Conservation (phyloP, 2,113 vertebrate genomes). For the Verasper variegatus region DNA sequence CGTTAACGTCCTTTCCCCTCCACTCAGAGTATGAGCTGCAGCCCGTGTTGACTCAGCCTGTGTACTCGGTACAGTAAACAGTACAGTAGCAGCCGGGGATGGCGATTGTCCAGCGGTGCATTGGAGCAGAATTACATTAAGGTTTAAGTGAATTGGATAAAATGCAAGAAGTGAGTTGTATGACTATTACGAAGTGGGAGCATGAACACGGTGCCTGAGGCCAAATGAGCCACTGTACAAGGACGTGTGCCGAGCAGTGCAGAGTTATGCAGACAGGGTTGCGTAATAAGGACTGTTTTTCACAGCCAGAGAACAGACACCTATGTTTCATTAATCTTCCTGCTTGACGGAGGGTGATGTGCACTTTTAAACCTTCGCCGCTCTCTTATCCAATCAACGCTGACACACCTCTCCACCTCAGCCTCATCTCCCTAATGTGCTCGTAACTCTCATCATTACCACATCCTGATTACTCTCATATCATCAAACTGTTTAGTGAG, state of each 20-base stretch:
- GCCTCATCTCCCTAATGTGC: slow-evolving; percentile 4
- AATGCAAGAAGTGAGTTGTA: slow-evolving; percentile 33
- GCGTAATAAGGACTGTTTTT: slow-evolving; percentile 45
- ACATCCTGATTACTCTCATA: slow-evolving; percentile 14
- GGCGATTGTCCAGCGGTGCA: slow-evolving; percentile 32
- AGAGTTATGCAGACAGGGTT: slow-evolving; percentile 52
- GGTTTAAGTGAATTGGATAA: slow-evolving; percentile 33
- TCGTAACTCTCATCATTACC: slow-evolving; percentile 19
- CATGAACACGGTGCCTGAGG: slow-evolving; percentile 46
- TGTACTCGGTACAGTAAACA: slow-evolving; percentile 17
- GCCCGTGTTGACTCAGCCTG: background rate
- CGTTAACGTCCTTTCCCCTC: too few relatives aligned
- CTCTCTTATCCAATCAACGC: background rate
- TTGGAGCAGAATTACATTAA: slow-evolving; percentile 50
- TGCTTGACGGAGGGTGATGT: slow-evolving; percentile 12
- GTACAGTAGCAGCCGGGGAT: slow-evolving; percentile 1
- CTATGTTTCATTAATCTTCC: slow-evolving; percentile 61
- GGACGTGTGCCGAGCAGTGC: slow-evolving; percentile 26
- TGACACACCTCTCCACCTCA: background rate
- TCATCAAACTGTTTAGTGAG: background rate
- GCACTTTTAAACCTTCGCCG: slow-evolving; percentile 16
- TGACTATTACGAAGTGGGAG: slow-evolving; percentile 13
- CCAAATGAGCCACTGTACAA: slow-evolving; percentile 51
- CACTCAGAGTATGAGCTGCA: background rate
- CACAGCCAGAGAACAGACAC: slow-evolving; percentile 15